A percentile compares a stretch with the other conserved stretches of the same genome.
These are phyloP conservation scores for Vombatus ursinus DNA, from an alignment of 2,113 vertebrate species.

Conservation along the genomic window DNA sequence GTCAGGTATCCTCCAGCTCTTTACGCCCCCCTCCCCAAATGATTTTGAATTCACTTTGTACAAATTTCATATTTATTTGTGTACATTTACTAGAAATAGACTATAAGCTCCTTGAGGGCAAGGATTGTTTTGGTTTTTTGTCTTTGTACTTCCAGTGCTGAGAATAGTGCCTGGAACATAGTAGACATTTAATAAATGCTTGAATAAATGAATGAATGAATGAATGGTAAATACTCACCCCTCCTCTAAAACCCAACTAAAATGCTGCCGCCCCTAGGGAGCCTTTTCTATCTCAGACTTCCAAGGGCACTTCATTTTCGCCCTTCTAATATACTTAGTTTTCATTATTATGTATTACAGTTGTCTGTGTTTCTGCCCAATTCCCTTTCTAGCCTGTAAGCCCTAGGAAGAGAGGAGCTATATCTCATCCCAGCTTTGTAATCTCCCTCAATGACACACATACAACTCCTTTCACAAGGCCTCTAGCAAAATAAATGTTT, in stretches of 20 bases:
- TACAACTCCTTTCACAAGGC: not conserved
- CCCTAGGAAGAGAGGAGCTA: not conserved
- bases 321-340: not conserved
- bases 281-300: not conserved
- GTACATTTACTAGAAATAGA: not conserved
- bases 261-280: not conserved
- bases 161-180: not conserved
- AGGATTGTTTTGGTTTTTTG: not conserved
- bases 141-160: not conserved
- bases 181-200: not conserved
- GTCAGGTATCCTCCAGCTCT: not conserved
- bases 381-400: not conserved
- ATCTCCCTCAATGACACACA: not conserved
- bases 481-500: not conserved
- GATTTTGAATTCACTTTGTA: not conserved
- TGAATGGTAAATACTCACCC: not conserved
- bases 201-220: not conserved
- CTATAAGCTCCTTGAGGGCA: not conserved
- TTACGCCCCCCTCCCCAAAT: not conserved
- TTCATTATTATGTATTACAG: not conserved
- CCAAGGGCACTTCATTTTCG: not conserved
- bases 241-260: not conserved
- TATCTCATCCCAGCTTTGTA: not conserved
- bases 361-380: not conserved
- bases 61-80: not conserved